Conservation (phyloP, 1,140 invertebrate species). For the Hyphantria cunea region DNA sequence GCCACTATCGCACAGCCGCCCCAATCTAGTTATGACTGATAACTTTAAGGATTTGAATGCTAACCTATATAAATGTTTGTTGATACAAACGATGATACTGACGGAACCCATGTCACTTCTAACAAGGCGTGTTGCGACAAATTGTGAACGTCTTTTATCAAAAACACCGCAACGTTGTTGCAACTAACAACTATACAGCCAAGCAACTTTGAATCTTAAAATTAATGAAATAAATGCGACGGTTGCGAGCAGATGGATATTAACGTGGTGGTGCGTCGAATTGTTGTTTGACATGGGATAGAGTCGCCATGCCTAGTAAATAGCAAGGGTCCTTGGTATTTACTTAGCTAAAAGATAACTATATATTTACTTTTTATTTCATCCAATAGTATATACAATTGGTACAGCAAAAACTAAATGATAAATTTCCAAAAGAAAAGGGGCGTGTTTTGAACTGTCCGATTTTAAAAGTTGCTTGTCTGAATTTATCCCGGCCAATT, state of each 20-base stretch:
- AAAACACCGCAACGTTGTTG: conserved; percentile 10
- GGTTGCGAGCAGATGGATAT: neutral
- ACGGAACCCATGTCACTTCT: conserved; percentile 26
- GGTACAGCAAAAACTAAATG: too few relatives aligned
- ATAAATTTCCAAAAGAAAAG: too few relatives aligned
- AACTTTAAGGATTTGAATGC: conserved; percentile 13
- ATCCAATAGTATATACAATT: too few relatives aligned
- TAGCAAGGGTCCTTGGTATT: conserved; percentile 9
- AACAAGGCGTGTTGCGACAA: conserved; percentile 29
- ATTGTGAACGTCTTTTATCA: conserved; percentile 29
- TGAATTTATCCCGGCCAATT: too few relatives aligned
- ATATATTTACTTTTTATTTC: too few relatives aligned
- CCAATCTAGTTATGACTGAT: neutral
- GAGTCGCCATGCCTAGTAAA: conserved; percentile 25
- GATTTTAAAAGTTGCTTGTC: too few relatives aligned
- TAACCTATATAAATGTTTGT: conserved; percentile 20
- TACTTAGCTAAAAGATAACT: too few relatives aligned
- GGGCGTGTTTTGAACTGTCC: too few relatives aligned
- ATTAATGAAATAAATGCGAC: neutral
- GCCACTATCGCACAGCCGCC: too few relatives aligned
- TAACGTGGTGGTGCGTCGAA: neutral
- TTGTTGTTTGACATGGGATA: conserved; percentile 29
- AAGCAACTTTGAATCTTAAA: conserved; percentile 5
- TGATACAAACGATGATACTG: conserved; percentile 19
- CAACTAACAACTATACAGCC: neutral